Base-by-base conservation (phyloP, 2,888 invertebrate genomes). In the Anthrax anthrax region DNA sequence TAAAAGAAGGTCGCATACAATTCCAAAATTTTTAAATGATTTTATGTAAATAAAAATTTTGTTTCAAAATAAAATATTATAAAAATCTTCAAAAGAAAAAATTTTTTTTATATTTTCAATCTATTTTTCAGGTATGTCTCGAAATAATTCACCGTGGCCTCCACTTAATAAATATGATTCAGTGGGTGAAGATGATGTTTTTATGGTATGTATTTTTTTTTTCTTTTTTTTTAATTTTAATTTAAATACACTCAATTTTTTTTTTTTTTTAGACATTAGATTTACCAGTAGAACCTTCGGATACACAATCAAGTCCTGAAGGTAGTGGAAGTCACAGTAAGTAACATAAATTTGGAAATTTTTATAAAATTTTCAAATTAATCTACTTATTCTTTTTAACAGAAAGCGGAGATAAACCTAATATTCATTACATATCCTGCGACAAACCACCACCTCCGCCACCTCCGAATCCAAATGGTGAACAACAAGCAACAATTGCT, bases 171-270 rank as follows among this genome's bases (percentile, higher is more conserved):
- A 67, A 65, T 68, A 77, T 70, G 77, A 78, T 67, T 76, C 86
- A 60, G 83, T 84, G 52, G 88, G 87, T 53, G 92, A 92, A 65
- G 91, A 92, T 63, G 90, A 92, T 65, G 91, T 94, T 57, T 94
- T 94, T 71, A 90, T 91, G 87, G 91, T 91, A 69, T 73, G 73
- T 65, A 43, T 27, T 42, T 39, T 8, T 14, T n/a, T n/a, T n/a
- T n/a, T n/a, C n/a, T n/a, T n/a, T n/a, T n/a, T n/a, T n/a, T n/a
- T 5, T 19, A 37, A 46, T 38, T 38, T 4, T 16, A 37, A 37
- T 27, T 37, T 13, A 23, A 12, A 29, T 16, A 18, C 12, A 37
- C 9, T 34, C 9, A 12, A 34, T 14, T 4, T 36, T n/a, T 37
- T 18, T 50, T 51, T 51, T 50, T 54, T 69, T 66, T 1, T 71